Evolutionary conservation across 1,140 invertebrate genomes (phyloP), one percentile per base, ranked within the genome.

Genomic region (Trichonephila clavipes): DNA sequence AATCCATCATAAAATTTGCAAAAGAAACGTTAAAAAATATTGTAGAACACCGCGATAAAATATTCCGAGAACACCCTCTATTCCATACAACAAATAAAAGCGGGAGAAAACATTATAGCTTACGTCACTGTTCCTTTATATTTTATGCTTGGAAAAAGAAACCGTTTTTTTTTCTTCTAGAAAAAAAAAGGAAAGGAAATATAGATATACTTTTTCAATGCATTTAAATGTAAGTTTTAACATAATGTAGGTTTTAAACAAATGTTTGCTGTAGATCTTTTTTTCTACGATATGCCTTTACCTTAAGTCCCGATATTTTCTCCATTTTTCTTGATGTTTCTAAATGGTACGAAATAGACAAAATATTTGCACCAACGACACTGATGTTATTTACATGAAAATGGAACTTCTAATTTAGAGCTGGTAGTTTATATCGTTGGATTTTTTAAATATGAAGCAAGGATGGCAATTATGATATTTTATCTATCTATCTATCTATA

Each of bases 201-300:
- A 85, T 51, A 85, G 82, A 59, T 85, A 59, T 85, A 85, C 51
- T 58, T 85, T 83, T 85, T 85, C 51, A 51, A 85, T 85, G 82
- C 82, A 85, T 85, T 85, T 85, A 85, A 85, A 85, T 85, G 82
- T 51, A 85, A 85, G 82, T 85, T 85, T 85, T 85, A 85, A 85
- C 82, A 85, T 85, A 85, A 85, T 85, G 82, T 59, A 24, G 51
- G 51, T 85, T 85, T 59, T 85, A 85, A 85, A 85, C 82, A 85
- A 85, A 85, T 85, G 82, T 85, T 58, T 85, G 40, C 82, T 85
- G 40, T 59, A 51, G 51, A 85, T 51, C 82, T 85, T 83, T 85
- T 85, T 59, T 28, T 28, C 51, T 51, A 59, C 82, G 51, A 85
- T 14, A 19, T 82, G 34, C 44, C 82, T 85, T 85, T 58, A n/a